phyloP scores from a whole-genome alignment of 2,888 invertebrate genomes.

The Xestoiulus laeticollis region DNA sequence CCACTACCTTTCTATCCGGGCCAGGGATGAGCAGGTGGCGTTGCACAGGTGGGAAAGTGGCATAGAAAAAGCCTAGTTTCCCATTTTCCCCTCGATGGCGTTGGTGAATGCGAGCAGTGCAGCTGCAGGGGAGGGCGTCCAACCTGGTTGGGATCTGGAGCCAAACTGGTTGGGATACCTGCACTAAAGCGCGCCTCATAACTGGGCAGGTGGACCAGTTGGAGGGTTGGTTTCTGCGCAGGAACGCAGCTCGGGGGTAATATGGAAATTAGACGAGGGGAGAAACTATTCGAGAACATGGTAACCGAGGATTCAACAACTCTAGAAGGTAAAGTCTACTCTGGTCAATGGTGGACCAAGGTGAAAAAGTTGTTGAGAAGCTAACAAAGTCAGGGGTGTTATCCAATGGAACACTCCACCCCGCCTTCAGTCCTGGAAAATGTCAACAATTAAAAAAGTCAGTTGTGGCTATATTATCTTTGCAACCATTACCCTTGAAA shows the following conservation, averaged over 20 bases:
- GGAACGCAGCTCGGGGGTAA: background rate
- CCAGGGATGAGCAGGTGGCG: background rate
- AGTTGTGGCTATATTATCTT: no score
- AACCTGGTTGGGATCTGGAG: constrained; percentile 1
- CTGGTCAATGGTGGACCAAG: background rate
- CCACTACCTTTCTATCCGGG: background rate
- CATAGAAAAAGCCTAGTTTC: background rate
- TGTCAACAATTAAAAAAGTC: no score
- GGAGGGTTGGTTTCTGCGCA: background rate
- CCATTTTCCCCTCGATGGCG: background rate
- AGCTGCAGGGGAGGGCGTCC: background rate
- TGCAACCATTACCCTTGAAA: no score
- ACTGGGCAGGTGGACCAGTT: background rate
- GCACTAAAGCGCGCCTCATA: background rate
- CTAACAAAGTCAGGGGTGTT: no score
- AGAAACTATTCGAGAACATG: background rate
- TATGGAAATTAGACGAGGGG: background rate
- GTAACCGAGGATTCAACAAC: background rate
- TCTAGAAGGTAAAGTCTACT: background rate
- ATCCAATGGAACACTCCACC: no score
- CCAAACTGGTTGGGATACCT: background rate
- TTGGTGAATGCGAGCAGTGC: background rate
- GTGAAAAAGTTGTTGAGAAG: background rate
- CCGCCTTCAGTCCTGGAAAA: no score
- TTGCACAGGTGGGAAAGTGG: background rate